phyloP scores from a whole-genome alignment of 2,113 vertebrate species.

The Amphiprion ocellaris region DNA sequence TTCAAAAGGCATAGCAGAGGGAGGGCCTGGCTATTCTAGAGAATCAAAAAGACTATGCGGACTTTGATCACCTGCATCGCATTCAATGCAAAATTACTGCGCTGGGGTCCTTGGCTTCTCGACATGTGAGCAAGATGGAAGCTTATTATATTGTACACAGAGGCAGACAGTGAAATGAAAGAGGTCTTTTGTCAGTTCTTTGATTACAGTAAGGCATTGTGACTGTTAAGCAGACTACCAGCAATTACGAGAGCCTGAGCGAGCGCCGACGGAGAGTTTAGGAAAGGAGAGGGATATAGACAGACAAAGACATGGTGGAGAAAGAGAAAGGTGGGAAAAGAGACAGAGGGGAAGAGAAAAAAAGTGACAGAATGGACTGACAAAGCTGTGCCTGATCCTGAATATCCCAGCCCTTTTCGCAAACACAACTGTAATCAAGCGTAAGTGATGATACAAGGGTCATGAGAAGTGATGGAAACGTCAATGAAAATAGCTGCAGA shows the following conservation, averaged over 20 bases:
- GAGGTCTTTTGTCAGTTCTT: slow-evolving; percentile 77
- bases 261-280: slow-evolving; percentile 42
- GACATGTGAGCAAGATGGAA: slow-evolving; percentile 67
- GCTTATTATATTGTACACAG: slow-evolving; percentile 75
- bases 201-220: slow-evolving; percentile 79
- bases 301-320: slow-evolving; percentile 40
- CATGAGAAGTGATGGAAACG: slow-evolving; percentile 16
- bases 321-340: slow-evolving; percentile 15
- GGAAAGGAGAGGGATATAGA: slow-evolving; percentile 30
- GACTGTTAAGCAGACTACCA: slow-evolving; percentile 71
- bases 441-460: slow-evolving; percentile 30
- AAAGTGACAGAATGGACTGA: slow-evolving; percentile 7
- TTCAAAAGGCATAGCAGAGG: slow-evolving; percentile 80
- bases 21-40: slow-evolving; percentile 70
- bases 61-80: slow-evolving; percentile 83
- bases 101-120: slow-evolving; percentile 66
- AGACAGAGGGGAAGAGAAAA: not conserved
- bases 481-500: slow-evolving; percentile 31
- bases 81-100: slow-evolving; percentile 74
- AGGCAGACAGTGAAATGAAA: slow-evolving; percentile 73
- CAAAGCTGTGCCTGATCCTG: slow-evolving; percentile 10
- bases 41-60: slow-evolving; percentile 81
- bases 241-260: slow-evolving; percentile 60
- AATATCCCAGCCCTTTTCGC: not conserved
- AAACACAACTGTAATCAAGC: slow-evolving; percentile 29